A percentile compares a stretch with the other conserved stretches of the same genome.
phyloP scores from a whole-genome alignment of 2,113 vertebrate genomes.

The Pelecanoides urinatrix region DNA sequence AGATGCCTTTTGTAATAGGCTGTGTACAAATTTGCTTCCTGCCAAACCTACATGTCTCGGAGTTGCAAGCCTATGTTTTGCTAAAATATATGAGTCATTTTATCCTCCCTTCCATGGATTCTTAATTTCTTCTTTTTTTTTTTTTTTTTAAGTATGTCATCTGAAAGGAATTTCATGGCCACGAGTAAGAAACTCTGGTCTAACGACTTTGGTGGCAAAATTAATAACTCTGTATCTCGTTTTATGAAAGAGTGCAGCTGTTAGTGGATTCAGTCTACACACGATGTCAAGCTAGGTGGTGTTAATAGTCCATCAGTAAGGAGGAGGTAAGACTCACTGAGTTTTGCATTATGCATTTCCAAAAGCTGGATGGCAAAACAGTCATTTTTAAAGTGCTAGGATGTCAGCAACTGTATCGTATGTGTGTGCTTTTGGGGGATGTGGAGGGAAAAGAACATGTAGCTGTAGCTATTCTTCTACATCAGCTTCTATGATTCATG shows the following conservation, averaged over 20 bases:
- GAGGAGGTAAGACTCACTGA: background rate
- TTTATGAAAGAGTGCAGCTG: background rate
- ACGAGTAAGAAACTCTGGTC: background rate
- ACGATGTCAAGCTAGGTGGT: background rate
- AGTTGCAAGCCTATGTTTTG: background rate
- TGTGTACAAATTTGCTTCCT: background rate
- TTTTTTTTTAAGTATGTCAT: background rate
- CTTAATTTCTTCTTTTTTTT: background rate
- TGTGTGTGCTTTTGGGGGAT: background rate
- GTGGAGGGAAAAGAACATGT: rapidly evolving
- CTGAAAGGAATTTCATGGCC: background rate
- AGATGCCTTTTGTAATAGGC: background rate
- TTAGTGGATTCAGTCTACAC: background rate
- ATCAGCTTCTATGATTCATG: background rate
- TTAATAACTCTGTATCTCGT: background rate
- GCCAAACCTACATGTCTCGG: background rate
- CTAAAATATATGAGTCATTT: background rate
- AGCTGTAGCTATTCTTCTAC: background rate
- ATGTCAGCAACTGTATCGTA: background rate
- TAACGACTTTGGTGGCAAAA: background rate
- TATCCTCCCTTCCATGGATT: background rate
- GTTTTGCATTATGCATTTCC: background rate
- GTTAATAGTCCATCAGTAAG: background rate
- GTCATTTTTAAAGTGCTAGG: background rate
- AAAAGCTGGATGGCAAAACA: background rate